Evolutionary conservation across 1,140 invertebrate species (phyloP).

Genomic region (Sycophaga agraensis): DNA sequence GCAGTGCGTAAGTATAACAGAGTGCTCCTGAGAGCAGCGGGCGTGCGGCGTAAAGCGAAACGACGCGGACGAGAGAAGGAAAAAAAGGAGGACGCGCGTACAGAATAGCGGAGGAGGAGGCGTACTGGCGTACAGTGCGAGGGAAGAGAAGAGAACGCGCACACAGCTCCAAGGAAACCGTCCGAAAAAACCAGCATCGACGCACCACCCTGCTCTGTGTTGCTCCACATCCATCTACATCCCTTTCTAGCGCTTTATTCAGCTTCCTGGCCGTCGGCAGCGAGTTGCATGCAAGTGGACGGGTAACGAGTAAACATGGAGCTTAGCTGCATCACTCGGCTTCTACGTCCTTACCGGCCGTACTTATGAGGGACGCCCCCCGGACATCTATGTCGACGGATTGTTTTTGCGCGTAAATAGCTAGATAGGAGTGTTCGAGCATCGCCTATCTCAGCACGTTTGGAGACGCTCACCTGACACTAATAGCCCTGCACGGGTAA

Average conservation of each 20-base stretch:
- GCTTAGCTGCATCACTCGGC: not conserved
- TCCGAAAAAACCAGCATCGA: no score
- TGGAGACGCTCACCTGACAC: not conserved
- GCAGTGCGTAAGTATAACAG: no score
- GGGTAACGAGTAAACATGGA: not conserved
- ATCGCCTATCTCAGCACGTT: not conserved
- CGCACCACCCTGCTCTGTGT: no score
- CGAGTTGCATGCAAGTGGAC: not conserved
- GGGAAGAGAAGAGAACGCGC: not conserved
- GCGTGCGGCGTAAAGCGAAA: slow-evolving; percentile 10
- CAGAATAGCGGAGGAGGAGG: not conserved
- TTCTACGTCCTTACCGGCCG: slow-evolving; percentile 1
- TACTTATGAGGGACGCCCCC: slow-evolving; percentile 5
- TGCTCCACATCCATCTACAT: not conserved
- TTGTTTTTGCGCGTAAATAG: not conserved
- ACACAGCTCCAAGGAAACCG: not conserved
- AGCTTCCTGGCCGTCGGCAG: not conserved
- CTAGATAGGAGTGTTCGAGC: not conserved
- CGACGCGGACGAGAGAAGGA: not conserved
- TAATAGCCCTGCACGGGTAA: not conserved
- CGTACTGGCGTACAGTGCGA: not conserved
- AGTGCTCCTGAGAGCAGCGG: no score
- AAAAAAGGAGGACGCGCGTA: not conserved
- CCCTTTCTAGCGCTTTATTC: not conserved
- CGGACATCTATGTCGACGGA: not conserved